A percentile compares a stretch with the other conserved stretches of the same genome.
Evolutionary conservation across 2,888 invertebrate genomes (phyloP).

Genomic region (Arge pagana): DNA sequence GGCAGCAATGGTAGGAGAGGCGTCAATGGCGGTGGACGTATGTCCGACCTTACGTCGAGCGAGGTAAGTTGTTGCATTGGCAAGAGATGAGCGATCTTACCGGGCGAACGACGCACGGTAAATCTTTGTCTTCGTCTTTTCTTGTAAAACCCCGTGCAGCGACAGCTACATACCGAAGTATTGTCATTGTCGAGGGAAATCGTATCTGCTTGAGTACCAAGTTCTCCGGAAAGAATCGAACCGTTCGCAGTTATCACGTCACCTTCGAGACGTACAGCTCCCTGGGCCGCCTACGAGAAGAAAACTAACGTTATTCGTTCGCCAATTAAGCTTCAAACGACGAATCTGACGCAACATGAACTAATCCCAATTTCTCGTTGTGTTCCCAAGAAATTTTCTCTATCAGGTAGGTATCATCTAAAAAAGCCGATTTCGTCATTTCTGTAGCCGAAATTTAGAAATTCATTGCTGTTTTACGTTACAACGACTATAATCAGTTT

Average conservation of each 20-base stretch:
- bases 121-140: constrained; percentile 58
- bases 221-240: constrained; percentile 78
- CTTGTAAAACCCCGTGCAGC: constrained; percentile 57
- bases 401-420: too few relatives aligned
- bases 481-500: too few relatives aligned
- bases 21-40: constrained; percentile 48
- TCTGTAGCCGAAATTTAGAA: too few relatives aligned
- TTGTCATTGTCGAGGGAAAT: constrained; percentile 54
- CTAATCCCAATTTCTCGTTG: too few relatives aligned
- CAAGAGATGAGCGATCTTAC: constrained; percentile 61
- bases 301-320: constrained; percentile 14
- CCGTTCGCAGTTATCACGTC: constrained; percentile 96
- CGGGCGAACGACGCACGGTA: constrained; percentile 62
- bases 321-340: too few relatives aligned
- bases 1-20: constrained; percentile 52
- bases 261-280: constrained; percentile 92
- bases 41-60: constrained; percentile 40
- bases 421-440: too few relatives aligned
- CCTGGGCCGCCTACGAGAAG: constrained; percentile 80
- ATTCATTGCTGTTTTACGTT: too few relatives aligned
- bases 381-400: too few relatives aligned
- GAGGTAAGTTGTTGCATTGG: constrained; percentile 57
- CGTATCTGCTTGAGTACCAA: constrained; percentile 57
- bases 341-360: too few relatives aligned
- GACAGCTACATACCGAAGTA: constrained; percentile 59